Evolutionary conservation across 2,113 vertebrate species (phyloP).

Genomic region (Sinocyclocheilus anophthalmus): DNA sequence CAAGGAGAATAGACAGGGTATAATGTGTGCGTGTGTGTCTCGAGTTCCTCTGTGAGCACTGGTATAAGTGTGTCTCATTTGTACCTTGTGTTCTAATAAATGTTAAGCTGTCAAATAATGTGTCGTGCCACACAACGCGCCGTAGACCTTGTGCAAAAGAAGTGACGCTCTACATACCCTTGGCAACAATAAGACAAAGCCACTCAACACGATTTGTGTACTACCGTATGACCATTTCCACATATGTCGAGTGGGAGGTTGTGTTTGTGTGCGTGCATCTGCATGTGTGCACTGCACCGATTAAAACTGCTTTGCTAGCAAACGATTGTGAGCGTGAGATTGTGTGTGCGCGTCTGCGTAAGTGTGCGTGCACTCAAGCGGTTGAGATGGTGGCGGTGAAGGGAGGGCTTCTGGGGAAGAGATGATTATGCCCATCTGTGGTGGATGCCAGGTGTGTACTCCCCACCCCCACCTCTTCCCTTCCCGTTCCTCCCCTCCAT

Average conservation of each 20-base stretch:
- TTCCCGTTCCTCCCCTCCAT: constrained; percentile 52
- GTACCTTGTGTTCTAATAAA: constrained; percentile 63
- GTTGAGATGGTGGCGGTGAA: constrained; percentile 47
- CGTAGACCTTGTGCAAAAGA: constrained; percentile 27
- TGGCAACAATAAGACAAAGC: constrained; percentile 11
- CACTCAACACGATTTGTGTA: constrained; percentile 19
- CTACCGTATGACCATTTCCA: constrained; percentile 19
- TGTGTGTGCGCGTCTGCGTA: constrained; percentile 27
- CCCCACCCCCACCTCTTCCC: constrained; percentile 42
- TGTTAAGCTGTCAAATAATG: constrained; percentile 60
- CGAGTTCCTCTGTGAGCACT: constrained; percentile 53
- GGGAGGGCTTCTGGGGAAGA: constrained; percentile 58
- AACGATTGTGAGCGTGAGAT: constrained; percentile 48
- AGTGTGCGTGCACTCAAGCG: constrained; percentile 36
- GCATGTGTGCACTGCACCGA: constrained; percentile 28
- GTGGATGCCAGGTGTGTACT: constrained; percentile 76
- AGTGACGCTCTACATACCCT: constrained; percentile 51
- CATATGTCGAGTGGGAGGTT: constrained; percentile 28
- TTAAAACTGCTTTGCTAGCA: constrained; percentile 49
- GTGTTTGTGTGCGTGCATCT: constrained; percentile 26
- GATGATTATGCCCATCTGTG: constrained; percentile 80
- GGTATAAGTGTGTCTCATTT: constrained; percentile 60
- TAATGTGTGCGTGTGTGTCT: constrained; percentile 44
- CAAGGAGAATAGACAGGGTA: constrained; percentile 50
- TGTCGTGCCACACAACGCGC: constrained; percentile 38